Percentiles rank a stretch among this genome's conserved stretches.
Evolutionary conservation across 2,113 vertebrate species (phyloP).

Genomic region (Pluvianellus socialis): DNA sequence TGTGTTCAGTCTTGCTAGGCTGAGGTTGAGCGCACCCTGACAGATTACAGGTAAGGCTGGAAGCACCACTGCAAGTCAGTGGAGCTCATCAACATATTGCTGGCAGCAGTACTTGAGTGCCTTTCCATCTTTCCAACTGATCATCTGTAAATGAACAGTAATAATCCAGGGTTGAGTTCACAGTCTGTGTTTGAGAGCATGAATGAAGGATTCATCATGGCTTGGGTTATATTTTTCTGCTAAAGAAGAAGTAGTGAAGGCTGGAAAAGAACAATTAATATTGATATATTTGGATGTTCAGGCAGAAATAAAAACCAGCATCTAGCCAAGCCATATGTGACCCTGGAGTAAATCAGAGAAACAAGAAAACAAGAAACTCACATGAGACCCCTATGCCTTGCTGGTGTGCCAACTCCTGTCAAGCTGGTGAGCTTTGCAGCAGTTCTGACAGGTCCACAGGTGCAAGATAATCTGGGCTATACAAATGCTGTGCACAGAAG

Average conservation of each 20-base stretch:
- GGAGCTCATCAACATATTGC: conserved; percentile 19
- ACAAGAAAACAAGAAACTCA: neutral
- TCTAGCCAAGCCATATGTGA: neutral
- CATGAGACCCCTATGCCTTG: neutral
- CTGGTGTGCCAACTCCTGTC: neutral
- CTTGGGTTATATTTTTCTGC: neutral
- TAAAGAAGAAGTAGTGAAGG: neutral
- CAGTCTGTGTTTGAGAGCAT: neutral
- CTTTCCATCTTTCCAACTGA: neutral
- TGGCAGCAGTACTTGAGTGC: neutral
- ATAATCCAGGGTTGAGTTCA: neutral
- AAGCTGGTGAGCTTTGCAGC: neutral
- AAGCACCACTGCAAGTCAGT: neutral
- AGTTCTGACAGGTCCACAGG: neutral
- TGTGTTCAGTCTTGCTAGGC: neutral
- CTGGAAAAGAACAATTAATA: neutral
- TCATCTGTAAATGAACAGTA: neutral
- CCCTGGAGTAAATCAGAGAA: neutral
- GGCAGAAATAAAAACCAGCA: neutral
- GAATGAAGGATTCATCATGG: neutral
- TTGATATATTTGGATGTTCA: neutral
- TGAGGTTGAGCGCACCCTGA: neutral
- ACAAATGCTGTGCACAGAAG: neutral
- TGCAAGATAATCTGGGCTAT: neutral
- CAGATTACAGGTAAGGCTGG: neutral